Conservation (phyloP, 2,797 vertebrate species). For the Scyliorhinus canicula region DNA sequence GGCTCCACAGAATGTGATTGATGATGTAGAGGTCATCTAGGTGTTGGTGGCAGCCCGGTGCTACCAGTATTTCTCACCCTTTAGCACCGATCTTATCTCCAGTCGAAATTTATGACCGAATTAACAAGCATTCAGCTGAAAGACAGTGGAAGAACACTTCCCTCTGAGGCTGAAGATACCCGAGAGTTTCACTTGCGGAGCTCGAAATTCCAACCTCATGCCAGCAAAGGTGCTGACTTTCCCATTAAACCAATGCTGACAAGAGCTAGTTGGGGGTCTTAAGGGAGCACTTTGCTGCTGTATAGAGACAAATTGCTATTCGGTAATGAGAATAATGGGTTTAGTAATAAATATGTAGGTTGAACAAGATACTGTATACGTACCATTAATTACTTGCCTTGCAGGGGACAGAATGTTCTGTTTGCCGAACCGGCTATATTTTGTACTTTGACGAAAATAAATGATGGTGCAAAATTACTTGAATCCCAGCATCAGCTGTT, state of each 20-base stretch:
- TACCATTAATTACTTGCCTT: not conserved
- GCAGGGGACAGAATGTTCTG: not conserved
- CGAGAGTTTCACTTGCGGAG: slow-evolving; percentile 45
- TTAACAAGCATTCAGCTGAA: slow-evolving; percentile 24
- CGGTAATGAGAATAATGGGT: slow-evolving; percentile 38
- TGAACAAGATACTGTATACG: slow-evolving; percentile 20
- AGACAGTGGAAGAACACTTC: not conserved
- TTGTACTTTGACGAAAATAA: not conserved
- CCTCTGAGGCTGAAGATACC: not conserved
- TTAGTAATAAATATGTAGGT: slow-evolving; percentile 13
- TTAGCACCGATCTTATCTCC: slow-evolving; percentile 33
- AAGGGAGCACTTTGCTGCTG: slow-evolving; percentile 44
- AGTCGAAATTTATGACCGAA: slow-evolving; percentile 35
- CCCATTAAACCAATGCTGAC: slow-evolving; percentile 51
- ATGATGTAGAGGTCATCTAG: slow-evolving; percentile 26
- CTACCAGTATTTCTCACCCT: slow-evolving; percentile 37
- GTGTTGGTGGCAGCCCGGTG: slow-evolving; percentile 4
- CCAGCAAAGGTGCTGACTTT: slow-evolving; percentile 53
- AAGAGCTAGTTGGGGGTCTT: slow-evolving; percentile 49
- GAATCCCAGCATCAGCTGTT: not conserved
- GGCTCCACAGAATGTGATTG: slow-evolving; percentile 1
- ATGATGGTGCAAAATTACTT: not conserved
- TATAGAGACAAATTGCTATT: slow-evolving; percentile 55
- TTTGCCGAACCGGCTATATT: not conserved
- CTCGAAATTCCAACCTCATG: slow-evolving; percentile 52